phyloP scores from a whole-genome alignment of 2,888 invertebrate genomes.

The Andrena praecox region DNA sequence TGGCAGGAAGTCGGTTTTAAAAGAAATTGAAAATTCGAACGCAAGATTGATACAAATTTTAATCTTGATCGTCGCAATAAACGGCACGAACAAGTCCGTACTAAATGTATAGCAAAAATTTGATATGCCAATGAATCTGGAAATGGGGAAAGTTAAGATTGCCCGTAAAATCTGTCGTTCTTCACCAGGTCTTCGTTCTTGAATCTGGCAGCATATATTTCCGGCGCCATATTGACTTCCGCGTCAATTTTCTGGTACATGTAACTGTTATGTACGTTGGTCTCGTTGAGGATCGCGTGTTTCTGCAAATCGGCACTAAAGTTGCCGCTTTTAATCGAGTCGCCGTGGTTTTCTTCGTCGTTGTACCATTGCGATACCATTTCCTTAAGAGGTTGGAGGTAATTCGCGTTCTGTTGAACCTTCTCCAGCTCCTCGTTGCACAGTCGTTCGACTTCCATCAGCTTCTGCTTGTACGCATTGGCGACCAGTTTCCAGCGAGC shows the following conservation, averaged over 20 bases:
- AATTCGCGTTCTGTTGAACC: constrained; percentile 82
- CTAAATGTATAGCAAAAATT: background rate
- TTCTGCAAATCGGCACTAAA: constrained; percentile 9
- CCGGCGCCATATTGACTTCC: constrained; percentile 75
- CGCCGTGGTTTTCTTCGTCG: constrained; percentile 66
- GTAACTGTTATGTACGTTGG: constrained; percentile 4
- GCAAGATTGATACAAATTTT: background rate
- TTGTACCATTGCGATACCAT: constrained; percentile 83
- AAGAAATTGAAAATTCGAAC: background rate
- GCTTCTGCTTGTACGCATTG: constrained; percentile 82
- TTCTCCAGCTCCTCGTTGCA: constrained; percentile 84
- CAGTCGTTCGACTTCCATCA: constrained; percentile 84
- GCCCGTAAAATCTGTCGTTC: constrained; percentile 19
- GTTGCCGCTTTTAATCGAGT: constrained; percentile 43
- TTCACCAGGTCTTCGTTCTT: constrained; percentile 51
- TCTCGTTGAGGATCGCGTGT: background rate
- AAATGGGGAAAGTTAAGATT: background rate
- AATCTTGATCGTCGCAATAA: background rate
- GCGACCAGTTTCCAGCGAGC: constrained; percentile 81
- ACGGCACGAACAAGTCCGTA: background rate
- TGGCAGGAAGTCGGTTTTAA: too few species aligned
- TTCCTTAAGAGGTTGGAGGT: constrained; percentile 81
- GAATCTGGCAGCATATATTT: constrained; percentile 68
- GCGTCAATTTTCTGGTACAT: constrained; percentile 58
- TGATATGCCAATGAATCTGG: background rate